These are phyloP conservation scores for Nothobranchius furzeri DNA, from an alignment of 2,113 vertebrate species.

Conservation along the genomic window DNA sequence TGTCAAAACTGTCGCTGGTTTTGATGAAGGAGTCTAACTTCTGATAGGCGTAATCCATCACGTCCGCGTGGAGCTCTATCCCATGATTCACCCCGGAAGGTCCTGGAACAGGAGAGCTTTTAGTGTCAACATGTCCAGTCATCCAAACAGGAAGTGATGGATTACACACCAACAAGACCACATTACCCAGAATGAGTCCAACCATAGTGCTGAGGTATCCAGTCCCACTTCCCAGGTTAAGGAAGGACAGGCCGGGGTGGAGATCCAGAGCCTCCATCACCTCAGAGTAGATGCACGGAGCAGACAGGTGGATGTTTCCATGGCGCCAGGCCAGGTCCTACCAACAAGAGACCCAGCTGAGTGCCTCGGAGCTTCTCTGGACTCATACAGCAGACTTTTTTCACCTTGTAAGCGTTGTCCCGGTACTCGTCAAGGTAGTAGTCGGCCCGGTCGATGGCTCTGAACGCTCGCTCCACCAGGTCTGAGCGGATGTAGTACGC, in stretches of 20 bases:
- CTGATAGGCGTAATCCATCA: slow-evolving; percentile 93
- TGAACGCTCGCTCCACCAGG: slow-evolving; percentile 92
- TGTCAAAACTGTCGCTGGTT: slow-evolving; percentile 96
- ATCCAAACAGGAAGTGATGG: background rate
- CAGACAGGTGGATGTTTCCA: slow-evolving; percentile 96
- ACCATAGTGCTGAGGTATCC: slow-evolving; percentile 99
- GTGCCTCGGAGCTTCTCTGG: background rate
- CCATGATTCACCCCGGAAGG: slow-evolving; percentile 96
- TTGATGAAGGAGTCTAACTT: slow-evolving; percentile 95
- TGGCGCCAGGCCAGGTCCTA: slow-evolving; percentile 95
- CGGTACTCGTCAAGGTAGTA: slow-evolving; percentile 98
- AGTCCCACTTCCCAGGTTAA: slow-evolving; percentile 96
- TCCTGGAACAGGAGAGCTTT: slow-evolving; percentile 73
- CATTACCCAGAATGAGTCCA: slow-evolving; percentile 91
- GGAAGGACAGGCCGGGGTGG: slow-evolving; percentile 91
- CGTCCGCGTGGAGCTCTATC: slow-evolving; percentile 91
- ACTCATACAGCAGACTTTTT: background rate
- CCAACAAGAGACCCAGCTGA: background rate
- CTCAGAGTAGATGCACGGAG: slow-evolving; percentile 97
- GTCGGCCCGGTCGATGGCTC: slow-evolving; percentile 93
- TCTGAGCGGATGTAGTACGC: slow-evolving; percentile 95
- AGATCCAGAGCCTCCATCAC: slow-evolving; percentile 98
- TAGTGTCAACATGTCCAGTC: background rate
- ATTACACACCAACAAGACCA: background rate
- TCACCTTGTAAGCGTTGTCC: slow-evolving; percentile 92